These are phyloP conservation scores for Phrynocephalus versicolor DNA, from an alignment of 2,113 vertebrate genomes.

Conservation along the genomic window DNA sequence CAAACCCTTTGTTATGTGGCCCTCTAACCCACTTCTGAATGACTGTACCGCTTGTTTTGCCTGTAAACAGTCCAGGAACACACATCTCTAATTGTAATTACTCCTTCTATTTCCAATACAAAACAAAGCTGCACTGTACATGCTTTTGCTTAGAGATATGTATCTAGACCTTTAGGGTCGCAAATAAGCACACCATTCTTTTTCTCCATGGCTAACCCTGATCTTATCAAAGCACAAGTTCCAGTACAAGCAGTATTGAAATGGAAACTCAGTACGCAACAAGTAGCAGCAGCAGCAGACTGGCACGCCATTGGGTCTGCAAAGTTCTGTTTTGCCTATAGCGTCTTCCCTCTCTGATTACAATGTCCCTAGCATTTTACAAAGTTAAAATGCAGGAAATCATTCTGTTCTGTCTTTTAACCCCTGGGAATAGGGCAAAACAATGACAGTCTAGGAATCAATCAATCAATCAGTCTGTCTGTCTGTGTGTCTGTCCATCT, in stretches of 20 bases:
- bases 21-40: neutral
- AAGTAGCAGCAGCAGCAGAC: neutral
- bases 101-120: neutral
- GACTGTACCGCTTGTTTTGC: conserved; percentile 27
- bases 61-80: neutral
- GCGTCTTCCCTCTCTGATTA: too few species aligned
- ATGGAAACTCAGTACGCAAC: neutral
- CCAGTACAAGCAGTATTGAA: conserved; percentile 26
- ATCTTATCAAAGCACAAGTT: conserved; percentile 24
- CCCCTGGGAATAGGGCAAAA: neutral
- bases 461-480: too few species aligned
- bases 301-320: neutral
- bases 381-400: neutral
- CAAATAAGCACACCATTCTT: neutral
- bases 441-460: neutral
- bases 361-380: neutral
- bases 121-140: conserved; percentile 5
- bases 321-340: neutral
- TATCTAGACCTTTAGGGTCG: neutral
- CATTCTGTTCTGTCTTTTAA: neutral
- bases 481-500: too few species aligned
- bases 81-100: conserved; percentile 13
- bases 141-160: neutral
- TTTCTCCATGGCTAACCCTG: conserved; percentile 9
- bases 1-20: neutral